phyloP scores from a whole-genome alignment of 35 echinoderm and acorn worm genomes.

The Amphiura filiformis region DNA sequence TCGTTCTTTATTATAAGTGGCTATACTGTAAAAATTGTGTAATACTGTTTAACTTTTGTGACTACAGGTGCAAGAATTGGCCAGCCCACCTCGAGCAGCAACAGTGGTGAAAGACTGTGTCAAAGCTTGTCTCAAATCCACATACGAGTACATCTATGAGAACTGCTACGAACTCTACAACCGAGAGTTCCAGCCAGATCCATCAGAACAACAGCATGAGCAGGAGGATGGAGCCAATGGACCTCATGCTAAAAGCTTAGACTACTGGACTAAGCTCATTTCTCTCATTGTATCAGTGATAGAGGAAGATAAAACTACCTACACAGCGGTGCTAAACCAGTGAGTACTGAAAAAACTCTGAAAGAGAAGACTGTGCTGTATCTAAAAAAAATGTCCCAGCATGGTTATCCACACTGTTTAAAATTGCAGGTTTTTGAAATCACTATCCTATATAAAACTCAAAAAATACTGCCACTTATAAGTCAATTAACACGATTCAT shows the following conservation, averaged over 20 bases:
- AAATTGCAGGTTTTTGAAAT: too few species aligned
- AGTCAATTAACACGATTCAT: too few species aligned
- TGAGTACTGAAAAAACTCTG: conserved; percentile 45
- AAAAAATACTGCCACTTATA: too few species aligned
- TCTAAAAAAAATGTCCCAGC: too few species aligned
- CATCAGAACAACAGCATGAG: conserved; percentile 47
- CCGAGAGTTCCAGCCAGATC: conserved; percentile 91
- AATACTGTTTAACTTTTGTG: neutral
- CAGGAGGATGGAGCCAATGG: conserved; percentile 63
- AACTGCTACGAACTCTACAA: conserved; percentile 97
- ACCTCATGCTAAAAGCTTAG: conserved; percentile 71
- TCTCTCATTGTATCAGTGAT: conserved; percentile 95
- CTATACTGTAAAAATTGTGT: neutral
- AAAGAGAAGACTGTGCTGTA: too few species aligned
- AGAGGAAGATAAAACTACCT: conserved; percentile 95
- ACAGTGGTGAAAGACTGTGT: conserved; percentile 95
- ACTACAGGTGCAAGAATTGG: conserved; percentile 84
- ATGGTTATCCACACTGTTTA: too few species aligned
- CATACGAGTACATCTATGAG: conserved; percentile 95
- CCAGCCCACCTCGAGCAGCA: conserved; percentile 94
- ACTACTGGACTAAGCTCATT: conserved; percentile 98
- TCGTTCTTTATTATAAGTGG: neutral
- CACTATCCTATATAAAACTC: too few species aligned
- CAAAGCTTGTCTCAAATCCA: conserved; percentile 94
- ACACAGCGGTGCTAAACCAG: conserved; percentile 96